Percentiles rank a stretch among this genome's conserved stretches.
Conservation (phyloP, 2,797 vertebrate genomes). For the Helicolenus hilgendorfi region DNA sequence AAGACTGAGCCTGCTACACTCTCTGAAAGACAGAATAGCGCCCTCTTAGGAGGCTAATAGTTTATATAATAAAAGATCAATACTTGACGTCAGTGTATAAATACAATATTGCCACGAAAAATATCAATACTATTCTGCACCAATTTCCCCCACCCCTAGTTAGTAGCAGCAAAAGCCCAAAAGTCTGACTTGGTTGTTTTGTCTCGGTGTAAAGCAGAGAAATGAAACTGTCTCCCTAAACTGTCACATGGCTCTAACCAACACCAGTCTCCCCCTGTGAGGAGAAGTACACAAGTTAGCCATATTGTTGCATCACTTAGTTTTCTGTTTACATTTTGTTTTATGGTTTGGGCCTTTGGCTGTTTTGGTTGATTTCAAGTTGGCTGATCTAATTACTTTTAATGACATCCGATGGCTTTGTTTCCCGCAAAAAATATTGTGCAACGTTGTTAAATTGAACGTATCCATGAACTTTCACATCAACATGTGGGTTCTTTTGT, state of each 20-base stretch:
- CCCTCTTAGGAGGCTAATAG: too few species aligned
- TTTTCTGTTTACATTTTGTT: conserved; percentile 32
- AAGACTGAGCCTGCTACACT: not conserved
- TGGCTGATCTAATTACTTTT: conserved; percentile 55
- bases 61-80: too few species aligned
- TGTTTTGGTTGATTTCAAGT: conserved; percentile 34
- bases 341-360: conserved; percentile 40
- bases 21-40: not conserved
- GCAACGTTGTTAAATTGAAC: conserved; percentile 43
- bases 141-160: not conserved
- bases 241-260: not conserved
- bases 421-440: conserved; percentile 52
- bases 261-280: not conserved
- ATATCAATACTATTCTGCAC: not conserved
- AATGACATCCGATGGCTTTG: conserved; percentile 43
- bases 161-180: not conserved
- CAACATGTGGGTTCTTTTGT: conserved; percentile 52
- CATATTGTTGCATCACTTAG: conserved; percentile 30
- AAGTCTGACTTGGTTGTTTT: conserved; percentile 21
- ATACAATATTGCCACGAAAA: not conserved
- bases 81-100: not conserved
- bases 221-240: not conserved
- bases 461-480: conserved; percentile 37
- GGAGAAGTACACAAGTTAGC: conserved; percentile 4
- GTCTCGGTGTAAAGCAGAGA: not conserved